Conservation (phyloP, 2,113 vertebrate genomes). For the Lamprologus lemairii region DNA sequence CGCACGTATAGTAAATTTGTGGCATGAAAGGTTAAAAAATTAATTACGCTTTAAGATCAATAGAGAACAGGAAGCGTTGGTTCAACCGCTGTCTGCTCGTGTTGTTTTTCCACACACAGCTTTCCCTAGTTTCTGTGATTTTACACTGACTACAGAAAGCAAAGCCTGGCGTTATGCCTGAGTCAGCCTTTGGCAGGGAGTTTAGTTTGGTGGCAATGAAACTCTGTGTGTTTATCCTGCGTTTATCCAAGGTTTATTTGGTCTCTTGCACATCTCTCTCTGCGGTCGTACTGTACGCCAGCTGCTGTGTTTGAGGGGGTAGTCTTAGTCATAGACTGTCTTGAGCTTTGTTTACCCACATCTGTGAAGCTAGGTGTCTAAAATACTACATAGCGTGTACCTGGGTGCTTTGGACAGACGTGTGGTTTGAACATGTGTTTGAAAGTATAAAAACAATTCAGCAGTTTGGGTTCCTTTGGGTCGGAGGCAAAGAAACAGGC, state of each 20-base stretch:
- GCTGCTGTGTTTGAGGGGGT: conserved; percentile 4
- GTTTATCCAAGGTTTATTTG: conserved; percentile 38
- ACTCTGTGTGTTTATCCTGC: conserved; percentile 39
- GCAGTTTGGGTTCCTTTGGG: not conserved
- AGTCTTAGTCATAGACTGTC: not conserved
- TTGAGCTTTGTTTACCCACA: conserved; percentile 12
- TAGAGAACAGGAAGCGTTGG: not conserved
- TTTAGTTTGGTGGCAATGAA: conserved; percentile 29
- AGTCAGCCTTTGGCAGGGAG: conserved; percentile 3
- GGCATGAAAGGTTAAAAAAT: conserved; percentile 13
- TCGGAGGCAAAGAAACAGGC: not conserved
- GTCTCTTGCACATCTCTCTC: conserved; percentile 18
- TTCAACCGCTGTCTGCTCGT: not conserved
- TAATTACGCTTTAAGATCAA: not conserved
- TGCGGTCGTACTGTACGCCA: not conserved
- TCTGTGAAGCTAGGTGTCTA: conserved; percentile 20
- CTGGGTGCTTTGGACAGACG: not conserved
- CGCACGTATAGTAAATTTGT: conserved; percentile 2
- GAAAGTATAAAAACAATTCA: not conserved
- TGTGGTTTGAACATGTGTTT: conserved; percentile 1
- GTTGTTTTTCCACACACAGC: not conserved
- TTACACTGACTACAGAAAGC: conserved; percentile 20
- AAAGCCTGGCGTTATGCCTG: conserved; percentile 25
- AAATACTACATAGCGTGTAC: not conserved
- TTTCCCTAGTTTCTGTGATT: not conserved